Conservation (phyloP, 2,113 vertebrate genomes). For the Anoura caudifer region DNA sequence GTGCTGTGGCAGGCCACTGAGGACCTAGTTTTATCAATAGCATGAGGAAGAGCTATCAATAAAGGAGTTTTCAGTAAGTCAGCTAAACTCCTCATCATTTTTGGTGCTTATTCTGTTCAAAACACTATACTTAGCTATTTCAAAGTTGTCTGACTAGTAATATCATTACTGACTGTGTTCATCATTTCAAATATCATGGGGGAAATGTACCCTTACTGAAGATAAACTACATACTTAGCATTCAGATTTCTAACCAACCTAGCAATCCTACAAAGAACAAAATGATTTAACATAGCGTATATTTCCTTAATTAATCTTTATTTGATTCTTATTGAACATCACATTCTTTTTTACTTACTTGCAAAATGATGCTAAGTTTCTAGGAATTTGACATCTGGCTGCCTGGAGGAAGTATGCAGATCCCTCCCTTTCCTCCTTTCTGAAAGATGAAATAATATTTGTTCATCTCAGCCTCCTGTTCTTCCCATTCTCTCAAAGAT, state of each 20-base stretch:
- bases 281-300: background rate
- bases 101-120: background rate
- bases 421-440: background rate
- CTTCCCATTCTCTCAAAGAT: background rate
- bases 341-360: background rate
- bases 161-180: background rate
- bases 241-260: background rate
- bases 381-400: background rate
- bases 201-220: background rate
- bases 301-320: background rate
- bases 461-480: background rate
- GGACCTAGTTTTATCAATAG: background rate
- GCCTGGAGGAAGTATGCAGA: background rate
- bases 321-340: background rate
- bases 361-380: background rate
- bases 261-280: background rate
- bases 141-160: slow-evolving; percentile 14
- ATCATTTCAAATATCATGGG: background rate
- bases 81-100: background rate
- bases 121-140: background rate
- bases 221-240: background rate
- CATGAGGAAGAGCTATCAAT: background rate
- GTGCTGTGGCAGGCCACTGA: background rate
- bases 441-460: slow-evolving; percentile 1
- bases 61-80: background rate